phyloP scores from a whole-genome alignment of 2,797 vertebrate species.

The Lepus oiostolus region DNA sequence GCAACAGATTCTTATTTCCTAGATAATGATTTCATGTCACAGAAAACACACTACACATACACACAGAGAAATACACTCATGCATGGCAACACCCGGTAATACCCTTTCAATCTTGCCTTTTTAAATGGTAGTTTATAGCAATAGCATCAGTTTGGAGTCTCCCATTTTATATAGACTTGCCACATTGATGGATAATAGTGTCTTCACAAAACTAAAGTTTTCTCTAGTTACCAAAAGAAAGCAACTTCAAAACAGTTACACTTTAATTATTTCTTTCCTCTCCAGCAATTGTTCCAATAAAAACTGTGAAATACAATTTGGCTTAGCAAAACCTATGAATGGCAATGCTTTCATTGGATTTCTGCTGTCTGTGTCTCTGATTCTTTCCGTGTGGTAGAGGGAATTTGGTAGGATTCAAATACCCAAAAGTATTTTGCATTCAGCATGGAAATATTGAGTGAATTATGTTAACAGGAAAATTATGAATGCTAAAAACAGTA shows the following conservation, averaged over 20 bases:
- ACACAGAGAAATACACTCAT: background rate
- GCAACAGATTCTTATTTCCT: background rate
- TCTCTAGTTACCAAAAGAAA: background rate
- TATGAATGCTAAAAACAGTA: background rate
- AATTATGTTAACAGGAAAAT: background rate
- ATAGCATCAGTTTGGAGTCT: background rate
- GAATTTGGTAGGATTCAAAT: background rate
- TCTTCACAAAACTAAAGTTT: background rate
- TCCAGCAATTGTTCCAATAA: slow-evolving; percentile 14
- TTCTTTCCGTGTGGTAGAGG: background rate
- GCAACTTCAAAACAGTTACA: background rate
- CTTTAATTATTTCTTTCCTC: background rate
- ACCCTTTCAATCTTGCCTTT: background rate
- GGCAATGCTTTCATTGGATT: background rate
- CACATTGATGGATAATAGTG: background rate
- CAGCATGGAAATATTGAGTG: background rate
- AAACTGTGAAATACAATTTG: slow-evolving; percentile 24
- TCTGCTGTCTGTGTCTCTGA: background rate
- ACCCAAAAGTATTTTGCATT: background rate
- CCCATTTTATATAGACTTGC: background rate
- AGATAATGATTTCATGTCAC: background rate
- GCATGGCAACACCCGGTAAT: background rate
- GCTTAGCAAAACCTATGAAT: slow-evolving; percentile 1
- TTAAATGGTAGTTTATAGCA: background rate
- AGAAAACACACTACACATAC: background rate